These are phyloP conservation scores for Orgyia antiqua DNA, from an alignment of 2,888 invertebrate genomes.

Conservation along the genomic window DNA sequence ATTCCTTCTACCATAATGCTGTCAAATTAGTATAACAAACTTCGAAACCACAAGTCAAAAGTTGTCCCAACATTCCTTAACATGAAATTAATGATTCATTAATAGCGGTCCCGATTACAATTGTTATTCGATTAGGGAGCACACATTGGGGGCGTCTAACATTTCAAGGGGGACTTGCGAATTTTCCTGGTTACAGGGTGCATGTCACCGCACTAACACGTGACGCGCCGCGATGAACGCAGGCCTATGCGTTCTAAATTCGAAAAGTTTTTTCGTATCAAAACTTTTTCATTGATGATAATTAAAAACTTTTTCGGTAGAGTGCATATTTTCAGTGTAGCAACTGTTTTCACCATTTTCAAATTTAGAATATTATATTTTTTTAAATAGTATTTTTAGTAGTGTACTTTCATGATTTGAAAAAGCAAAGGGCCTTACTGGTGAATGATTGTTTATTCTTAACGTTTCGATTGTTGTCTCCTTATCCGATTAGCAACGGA, in stretches of 20 bases:
- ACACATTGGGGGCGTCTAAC: constrained; percentile 33
- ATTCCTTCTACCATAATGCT: constrained; percentile 7
- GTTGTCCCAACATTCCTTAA: constrained; percentile 39
- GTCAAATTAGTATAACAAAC: constrained; percentile 17
- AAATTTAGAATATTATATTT: constrained; percentile 3
- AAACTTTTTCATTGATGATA: constrained; percentile 11
- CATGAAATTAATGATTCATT: constrained; percentile 66
- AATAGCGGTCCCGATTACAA: constrained; percentile 50
- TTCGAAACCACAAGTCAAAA: constrained; percentile 38
- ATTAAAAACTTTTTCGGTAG: constrained; percentile 13
- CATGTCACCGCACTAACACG: constrained; percentile 67
- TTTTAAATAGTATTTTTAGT: background rate
- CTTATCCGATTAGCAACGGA: constrained; percentile 59
- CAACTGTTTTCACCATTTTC: background rate
- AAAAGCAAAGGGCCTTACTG: constrained; percentile 32
- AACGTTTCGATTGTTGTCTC: constrained; percentile 44
- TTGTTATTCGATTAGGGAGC: constrained; percentile 60
- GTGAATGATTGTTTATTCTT: constrained; percentile 35
- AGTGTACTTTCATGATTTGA: too few species aligned
- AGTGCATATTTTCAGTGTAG: too few species aligned
- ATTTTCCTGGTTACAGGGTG: constrained; percentile 59
- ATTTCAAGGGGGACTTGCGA: constrained; percentile 53
- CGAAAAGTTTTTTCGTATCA: constrained; percentile 27
- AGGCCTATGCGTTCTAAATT: constrained; percentile 56
- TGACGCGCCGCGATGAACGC: constrained; percentile 66